These are phyloP conservation scores for Phoxinus phoxinus DNA, from an alignment of 2,113 vertebrate genomes.

Conservation along the genomic window DNA sequence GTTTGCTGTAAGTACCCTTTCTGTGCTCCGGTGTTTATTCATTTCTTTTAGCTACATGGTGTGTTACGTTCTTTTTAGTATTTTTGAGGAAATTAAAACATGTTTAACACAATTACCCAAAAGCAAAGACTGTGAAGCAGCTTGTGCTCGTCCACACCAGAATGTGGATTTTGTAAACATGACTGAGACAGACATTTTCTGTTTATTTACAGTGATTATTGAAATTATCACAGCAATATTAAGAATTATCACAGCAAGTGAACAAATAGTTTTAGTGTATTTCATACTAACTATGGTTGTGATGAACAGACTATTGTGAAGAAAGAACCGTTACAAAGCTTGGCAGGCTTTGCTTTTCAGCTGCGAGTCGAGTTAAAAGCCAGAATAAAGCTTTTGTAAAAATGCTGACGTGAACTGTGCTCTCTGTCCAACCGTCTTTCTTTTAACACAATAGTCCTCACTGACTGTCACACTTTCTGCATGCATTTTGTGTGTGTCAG, in stretches of 20 bases:
- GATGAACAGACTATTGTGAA: conserved; percentile 6
- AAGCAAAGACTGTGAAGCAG: not conserved
- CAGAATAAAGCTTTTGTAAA: conserved; percentile 35
- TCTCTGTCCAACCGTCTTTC: not conserved
- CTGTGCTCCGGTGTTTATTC: not conserved
- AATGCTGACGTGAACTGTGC: conserved; percentile 43
- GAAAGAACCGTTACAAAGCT: not conserved
- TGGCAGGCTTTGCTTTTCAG: conserved; percentile 7
- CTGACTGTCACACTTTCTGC: not conserved
- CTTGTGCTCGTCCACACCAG: not conserved
- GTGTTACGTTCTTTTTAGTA: not conserved
- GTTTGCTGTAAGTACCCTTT: conserved; percentile 7
- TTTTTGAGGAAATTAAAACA: not conserved
- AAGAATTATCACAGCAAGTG: not conserved
- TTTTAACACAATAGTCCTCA: not conserved
- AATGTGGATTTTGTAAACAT: not conserved
- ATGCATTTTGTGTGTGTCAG: not conserved
- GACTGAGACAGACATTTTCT: not conserved
- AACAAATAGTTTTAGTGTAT: no score
- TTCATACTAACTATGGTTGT: not conserved
- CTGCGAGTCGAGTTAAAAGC: conserved; percentile 6
- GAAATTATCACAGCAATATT: not conserved
- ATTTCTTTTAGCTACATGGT: not conserved
- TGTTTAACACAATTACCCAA: not conserved
- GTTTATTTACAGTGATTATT: not conserved